Base-by-base conservation (phyloP, 2,888 invertebrate genomes). In the Clitarchus hookeri region DNA sequence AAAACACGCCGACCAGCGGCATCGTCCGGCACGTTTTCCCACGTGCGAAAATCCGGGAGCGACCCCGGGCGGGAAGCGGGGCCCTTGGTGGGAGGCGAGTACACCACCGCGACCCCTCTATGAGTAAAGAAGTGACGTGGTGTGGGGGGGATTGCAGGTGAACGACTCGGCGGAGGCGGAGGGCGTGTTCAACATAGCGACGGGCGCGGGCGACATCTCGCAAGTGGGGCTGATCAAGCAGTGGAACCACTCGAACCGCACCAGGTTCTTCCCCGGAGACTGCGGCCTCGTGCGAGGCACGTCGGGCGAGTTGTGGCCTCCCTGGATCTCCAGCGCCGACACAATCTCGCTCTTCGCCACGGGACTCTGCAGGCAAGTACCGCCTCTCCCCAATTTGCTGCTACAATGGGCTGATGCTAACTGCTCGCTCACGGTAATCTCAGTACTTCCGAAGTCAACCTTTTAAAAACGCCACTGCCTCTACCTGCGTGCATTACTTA, bases 291-390 rank as follows among this genome's bases (percentile, higher is more conserved):
- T 97, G 0, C 92, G 93, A 86, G 96, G 96, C 44, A 96, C 96
- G 26, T 95, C 95, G 0, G 97, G 97, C 0, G 97, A 97, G 92
- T 95, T 97, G 90, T 95, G 95, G 91, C 94, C 95, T 0, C 95
- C 95, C 0, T 92, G 94, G 89, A 91, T 95, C 88, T 92, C 92
- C 0, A 94, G 94, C 87, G 92, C 93, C 0, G 92, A 92, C 44
- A 90, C 91, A n/a, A 92, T 96, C n/a, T 91, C 91, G 48, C 92
- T 97, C 89, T 97, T 96, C 91, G 93, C 95, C 86, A 93, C 96
- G 0, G 97, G 97, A 90, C 92, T 97, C 89, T 97, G 97, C 91
- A 94, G 96, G 90, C 89, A 85, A 84, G 83, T 84, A 23, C 2
- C 16, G n/a, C n/a, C 12, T 53, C 23, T 23, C 3, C 65, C 48